Evolutionary conservation across 2,888 invertebrate species (phyloP), one percentile per base, ranked within the genome.

Genomic region (Tubulanus polymorphus): DNA sequence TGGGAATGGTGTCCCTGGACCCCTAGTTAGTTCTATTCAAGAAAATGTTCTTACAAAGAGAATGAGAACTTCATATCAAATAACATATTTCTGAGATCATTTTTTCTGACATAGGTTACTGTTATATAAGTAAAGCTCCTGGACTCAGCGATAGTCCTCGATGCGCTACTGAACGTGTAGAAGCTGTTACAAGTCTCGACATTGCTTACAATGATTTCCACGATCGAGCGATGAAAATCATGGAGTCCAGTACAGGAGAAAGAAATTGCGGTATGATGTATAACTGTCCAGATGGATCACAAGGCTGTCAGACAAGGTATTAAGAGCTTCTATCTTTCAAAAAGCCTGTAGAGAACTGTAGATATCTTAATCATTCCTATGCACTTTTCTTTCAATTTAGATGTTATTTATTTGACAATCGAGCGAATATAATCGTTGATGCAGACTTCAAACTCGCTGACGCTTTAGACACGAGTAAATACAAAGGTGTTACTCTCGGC

Each of bases 131-230:
- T 61, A 62, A 66, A 51, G 75, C 72, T 0, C 63, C 64, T 23
- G 73, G 74, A 10, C 68, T 67, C 3, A 74, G 71, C 60, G 49
- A 59, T 3, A 62, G 70, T 18, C 67, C 72, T 12, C 67, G 79
- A 1, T 80, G 80, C 70, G 79, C 79, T 8, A 79, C 79, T 12
- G 78, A 79, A 63, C 64, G 80, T 23, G 76, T 80, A 23, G 78
- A 79, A 58, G 80, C 75, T 25, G 79, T 80, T 25, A 80, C 80
- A 3, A 78, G 78, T 23, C 69, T 80, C 35, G 80, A 80, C 64
- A 78, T 80, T 54, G 61, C 76, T 29, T 80, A 80, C 62, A 75
- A 76, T 60, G 73, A 77, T 50, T 80, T 80, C 63, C 79, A 80
- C 60, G 73, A 75, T 52, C 76, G 76, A 57, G 71, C 75, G 32